These are phyloP conservation scores for Parnassius smintheus DNA, from an alignment of 2,888 invertebrate species.

Conservation along the genomic window DNA sequence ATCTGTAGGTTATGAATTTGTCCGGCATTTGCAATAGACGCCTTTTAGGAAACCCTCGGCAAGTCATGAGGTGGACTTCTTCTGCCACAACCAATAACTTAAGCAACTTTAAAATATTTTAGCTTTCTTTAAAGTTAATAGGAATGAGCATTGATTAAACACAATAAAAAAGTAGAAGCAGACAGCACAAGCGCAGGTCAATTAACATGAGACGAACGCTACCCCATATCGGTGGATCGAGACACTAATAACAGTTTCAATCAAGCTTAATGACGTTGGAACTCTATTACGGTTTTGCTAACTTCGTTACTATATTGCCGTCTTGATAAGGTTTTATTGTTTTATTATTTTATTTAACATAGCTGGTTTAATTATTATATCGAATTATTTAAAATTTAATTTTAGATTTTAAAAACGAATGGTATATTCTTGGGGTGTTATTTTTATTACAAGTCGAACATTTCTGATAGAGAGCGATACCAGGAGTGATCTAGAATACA, in stretches of 20 bases:
- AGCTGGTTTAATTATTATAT: background rate
- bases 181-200: background rate
- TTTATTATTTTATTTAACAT: background rate
- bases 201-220: conserved; percentile 12
- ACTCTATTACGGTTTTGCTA: conserved; percentile 9
- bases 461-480: too few relatives aligned
- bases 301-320: conserved; percentile 8
- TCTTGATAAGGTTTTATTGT: background rate
- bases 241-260: conserved; percentile 14
- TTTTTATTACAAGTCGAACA: too few relatives aligned
- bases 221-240: conserved; percentile 9
- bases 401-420: too few relatives aligned
- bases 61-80: too few relatives aligned
- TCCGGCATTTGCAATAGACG: too few relatives aligned
- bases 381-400: too few relatives aligned
- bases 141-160: background rate
- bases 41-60: too few relatives aligned
- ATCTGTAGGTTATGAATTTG: too few relatives aligned
- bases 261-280: conserved; percentile 9
- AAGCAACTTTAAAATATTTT: too few relatives aligned
- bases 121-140: background rate
- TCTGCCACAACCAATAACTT: too few relatives aligned
- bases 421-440: too few relatives aligned
- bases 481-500: too few relatives aligned
- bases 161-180: background rate